A percentile compares a stretch with the other conserved stretches of the same genome.
These are phyloP conservation scores for Megalops cyprinoides DNA, from an alignment of 2,797 vertebrate species.

Conservation along the genomic window DNA sequence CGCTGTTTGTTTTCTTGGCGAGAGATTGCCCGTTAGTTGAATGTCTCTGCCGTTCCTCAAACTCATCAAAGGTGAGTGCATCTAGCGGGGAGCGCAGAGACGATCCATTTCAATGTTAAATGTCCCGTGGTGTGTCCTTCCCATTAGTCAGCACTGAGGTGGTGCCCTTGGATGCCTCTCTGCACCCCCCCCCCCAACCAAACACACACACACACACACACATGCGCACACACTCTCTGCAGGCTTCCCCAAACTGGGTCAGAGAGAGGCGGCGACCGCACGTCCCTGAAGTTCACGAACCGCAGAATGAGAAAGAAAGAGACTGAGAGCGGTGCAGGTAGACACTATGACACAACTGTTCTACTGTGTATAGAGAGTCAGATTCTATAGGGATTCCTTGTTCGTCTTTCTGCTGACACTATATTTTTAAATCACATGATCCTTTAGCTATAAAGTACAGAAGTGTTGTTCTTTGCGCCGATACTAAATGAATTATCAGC, in stretches of 20 bases:
- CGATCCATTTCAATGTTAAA: conserved; percentile 1
- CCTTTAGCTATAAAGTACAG: not conserved
- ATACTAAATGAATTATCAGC: not conserved
- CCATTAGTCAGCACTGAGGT: not conserved
- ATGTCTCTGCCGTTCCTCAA: not conserved
- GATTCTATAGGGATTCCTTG: too few species aligned
- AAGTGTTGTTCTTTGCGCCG: not conserved
- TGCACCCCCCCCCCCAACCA: not conserved
- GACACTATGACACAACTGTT: too few species aligned
- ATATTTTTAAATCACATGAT: not conserved
- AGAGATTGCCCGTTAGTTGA: not conserved
- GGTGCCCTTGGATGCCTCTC: not conserved
- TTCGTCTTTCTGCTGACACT: too few species aligned
- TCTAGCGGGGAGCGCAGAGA: not conserved
- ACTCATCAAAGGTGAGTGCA: not conserved
- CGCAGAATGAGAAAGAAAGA: not conserved
- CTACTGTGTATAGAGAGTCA: too few species aligned
- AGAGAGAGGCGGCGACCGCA: not conserved
- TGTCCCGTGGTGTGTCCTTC: conserved; percentile 9
- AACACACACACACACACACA: not conserved
- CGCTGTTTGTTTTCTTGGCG: not conserved
- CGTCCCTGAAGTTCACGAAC: not conserved
- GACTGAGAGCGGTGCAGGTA: too few species aligned
- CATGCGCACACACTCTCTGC: not conserved
- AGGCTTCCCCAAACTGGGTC: conserved; percentile 3